phyloP scores from a whole-genome alignment of 2,797 vertebrate genomes.

The Picus viridis region DNA sequence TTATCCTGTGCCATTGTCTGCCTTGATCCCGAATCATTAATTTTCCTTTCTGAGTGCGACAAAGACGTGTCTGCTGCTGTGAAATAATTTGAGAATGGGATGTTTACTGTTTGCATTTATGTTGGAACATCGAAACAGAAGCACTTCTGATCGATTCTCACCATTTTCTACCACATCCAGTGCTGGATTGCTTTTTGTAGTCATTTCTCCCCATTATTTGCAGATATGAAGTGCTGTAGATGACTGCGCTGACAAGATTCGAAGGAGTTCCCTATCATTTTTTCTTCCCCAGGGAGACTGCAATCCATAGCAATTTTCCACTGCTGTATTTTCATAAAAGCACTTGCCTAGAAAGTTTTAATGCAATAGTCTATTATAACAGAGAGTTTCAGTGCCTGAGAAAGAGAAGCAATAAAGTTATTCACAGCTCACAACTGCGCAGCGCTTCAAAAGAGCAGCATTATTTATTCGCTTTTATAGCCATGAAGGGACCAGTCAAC shows the following conservation, averaged over 20 bases:
- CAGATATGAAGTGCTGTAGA: neutral
- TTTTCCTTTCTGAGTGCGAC: neutral
- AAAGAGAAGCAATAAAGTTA: neutral
- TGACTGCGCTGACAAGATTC: conserved; percentile 24
- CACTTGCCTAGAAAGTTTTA: conserved; percentile 1
- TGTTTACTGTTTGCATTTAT: conserved; percentile 38
- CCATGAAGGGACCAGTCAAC: neutral
- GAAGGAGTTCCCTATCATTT: neutral
- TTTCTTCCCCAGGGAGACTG: conserved; percentile 32
- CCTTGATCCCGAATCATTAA: neutral
- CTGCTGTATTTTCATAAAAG: conserved; percentile 48
- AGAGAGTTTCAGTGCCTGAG: neutral
- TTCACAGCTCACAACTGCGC: conserved; percentile 6
- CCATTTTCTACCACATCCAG: conserved; percentile 21
- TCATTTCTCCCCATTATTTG: conserved; percentile 41
- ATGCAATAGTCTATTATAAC: neutral
- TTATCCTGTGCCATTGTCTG: neutral
- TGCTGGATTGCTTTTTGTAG: neutral
- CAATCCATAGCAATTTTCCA: neutral
- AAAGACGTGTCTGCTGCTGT: neutral
- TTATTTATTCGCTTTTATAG: conserved; percentile 4
- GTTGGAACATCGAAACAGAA: conserved; percentile 23
- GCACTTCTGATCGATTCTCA: conserved; percentile 20
- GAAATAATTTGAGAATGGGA: conserved; percentile 43
- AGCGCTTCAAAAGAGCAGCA: neutral